Base-by-base conservation (phyloP, 2,797 vertebrate genomes). In the Pyrrhura leucotis region DNA sequence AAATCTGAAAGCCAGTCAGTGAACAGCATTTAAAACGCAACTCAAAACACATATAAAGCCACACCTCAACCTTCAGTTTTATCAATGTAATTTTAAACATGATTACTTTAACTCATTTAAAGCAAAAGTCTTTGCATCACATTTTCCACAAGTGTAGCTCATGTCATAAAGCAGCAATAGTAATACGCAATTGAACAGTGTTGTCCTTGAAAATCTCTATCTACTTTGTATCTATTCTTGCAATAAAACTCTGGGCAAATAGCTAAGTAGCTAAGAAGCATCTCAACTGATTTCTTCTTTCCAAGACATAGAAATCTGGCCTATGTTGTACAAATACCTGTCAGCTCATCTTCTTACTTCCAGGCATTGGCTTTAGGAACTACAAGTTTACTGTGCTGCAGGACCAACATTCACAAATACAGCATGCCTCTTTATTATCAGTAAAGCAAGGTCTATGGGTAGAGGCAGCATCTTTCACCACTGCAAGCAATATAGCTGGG, bases 21-120 rank as follows among this genome's bases (percentile, higher is more conserved):
- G 13, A 50, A 62, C 18, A 90, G 56, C 71, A 50, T 86, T 63
- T 93, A 83, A 93, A 50, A 89, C 74, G 56, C 56, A 96, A 85
- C 68, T 84, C 31, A 80, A 63, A 91, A 18, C 31, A 89, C 53
- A 68, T 10, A 79, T 12, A 35, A 95, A 58, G 73, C 29, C 39
- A 45, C 39, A 50, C 39, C 53, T 94, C 83, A 84, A 85, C 81
- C 81, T 95, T 92, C 42, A 66, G 17, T 26, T 87, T 47, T 74
- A 66, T 91, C 93, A 81, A 28, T 54, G 81, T 25, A 7, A 53
- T 71, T 92, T 67, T 72, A 56, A 93, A 88, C 26, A 63, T 5
- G 33, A 80, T 66, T 37, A 35, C 40, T 86, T 67, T 23, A 83
- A 83, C 19, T 67, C 23, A 48, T 40, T 81, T 61, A 72, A 93